Base-by-base conservation (phyloP, 2,888 invertebrate genomes). In the Oligia strigilis region DNA sequence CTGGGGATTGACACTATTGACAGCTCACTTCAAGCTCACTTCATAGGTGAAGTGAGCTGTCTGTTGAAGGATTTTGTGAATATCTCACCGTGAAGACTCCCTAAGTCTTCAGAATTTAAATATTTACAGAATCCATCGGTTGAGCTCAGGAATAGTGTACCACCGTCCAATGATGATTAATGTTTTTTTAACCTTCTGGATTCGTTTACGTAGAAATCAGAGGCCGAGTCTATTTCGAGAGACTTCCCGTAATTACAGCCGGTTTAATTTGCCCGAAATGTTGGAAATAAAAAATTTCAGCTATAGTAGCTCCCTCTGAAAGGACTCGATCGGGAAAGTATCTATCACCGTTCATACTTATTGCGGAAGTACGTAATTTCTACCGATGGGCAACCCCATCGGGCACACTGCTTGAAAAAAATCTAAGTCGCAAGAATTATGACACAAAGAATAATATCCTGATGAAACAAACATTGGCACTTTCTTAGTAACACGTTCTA, bases 401-500 rank as follows among this genome's bases (percentile, higher is more conserved):
- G 9, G n/a, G n/a, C 0, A 8, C 19, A 49, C 29, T 43, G 17
- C 46, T 29, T 29, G 11, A 17, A 69, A 19, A 29, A 69, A 43
- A 60, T 29, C 9, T 49, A 49, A 49, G 52, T 52, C 19, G 1
- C 8, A 13, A 23, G 23, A 23, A 19, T 4, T 0, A 23, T 23
- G 23, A 2, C 4, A 5, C 23, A 52, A 36, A 49, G 1, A 70
- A 36, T 46, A 46, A 11, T 23, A 36, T n/a, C 17, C 23, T 55
- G 6, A 72, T 40, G n/a, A 40, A 52, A 64, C 19, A 76, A 23
- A 8, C 17, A 4, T 46, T n/a, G 46, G 13, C 14, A 66, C n/a
- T 43, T 79, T 29, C 40, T 76, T 64, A 13, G 43, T 66, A 71
- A 78, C 43, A 76, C 77, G 67, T 84, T 79, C 58, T 70, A 83